Base-by-base conservation (phyloP, 2,113 vertebrate species). In the Leucosticte australis region DNA sequence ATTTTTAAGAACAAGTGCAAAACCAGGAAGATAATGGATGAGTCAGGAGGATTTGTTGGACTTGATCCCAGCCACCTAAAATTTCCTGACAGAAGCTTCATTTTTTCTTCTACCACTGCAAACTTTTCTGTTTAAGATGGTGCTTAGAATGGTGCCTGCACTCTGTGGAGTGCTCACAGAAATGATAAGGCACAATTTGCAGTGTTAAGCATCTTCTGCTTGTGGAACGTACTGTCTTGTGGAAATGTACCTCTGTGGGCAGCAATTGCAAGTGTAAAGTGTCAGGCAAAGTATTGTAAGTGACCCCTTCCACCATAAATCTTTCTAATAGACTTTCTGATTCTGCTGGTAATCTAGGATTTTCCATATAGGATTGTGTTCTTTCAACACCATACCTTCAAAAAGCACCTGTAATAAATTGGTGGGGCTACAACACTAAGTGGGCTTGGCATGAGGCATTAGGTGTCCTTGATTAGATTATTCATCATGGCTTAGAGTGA, bases 31-130 rank as follows among this genome's bases (percentile, higher is more conserved):
- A 47, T 89, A 92, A 89, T 64, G 56, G 86, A 89, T 96, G 95
- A 96, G 91, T 95, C 89, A 95, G 95, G 87, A 94, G 57, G 60
- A 92, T 95, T 96, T 94, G 13, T 46, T 96, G 95, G 91, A 87
- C 49, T 84, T 57, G 15, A 73, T 94, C 89, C 94, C 83, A 90
- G 94, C 55, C 21, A 33, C 56, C 89, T 89, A 87, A 90, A 91
- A 82, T 94, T 91, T 56, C 64, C 52, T 91, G 87, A 89, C 37
- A 60, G 73, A 41, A 90, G 50, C 24, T 91, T 92, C 15, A 26
- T 84, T 95, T 92, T 73, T 85, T 39, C 31, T 83, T 86, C 76
- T 81, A 70, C 35, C 39, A 18, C 91, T 75, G 77, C 77, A 82
- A 95, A 87, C 79, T 89, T 91, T 90, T 91, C 83, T 68, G 76